Evolutionary conservation across 2,888 invertebrate species (phyloP).

Genomic region (Conomelus anceps): DNA sequence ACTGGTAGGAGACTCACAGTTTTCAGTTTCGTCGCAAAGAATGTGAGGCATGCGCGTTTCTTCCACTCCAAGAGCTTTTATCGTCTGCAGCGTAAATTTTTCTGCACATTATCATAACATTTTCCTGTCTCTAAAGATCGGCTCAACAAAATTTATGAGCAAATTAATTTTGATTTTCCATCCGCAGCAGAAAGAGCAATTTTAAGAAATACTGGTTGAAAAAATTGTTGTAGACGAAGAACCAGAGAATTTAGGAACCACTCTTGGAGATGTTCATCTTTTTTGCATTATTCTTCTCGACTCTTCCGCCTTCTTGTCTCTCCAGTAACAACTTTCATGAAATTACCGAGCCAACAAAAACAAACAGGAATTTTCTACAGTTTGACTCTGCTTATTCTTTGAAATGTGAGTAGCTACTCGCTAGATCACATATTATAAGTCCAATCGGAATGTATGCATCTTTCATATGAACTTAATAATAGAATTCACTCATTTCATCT

Average conservation of each 20-base stretch:
- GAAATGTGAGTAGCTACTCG: background rate
- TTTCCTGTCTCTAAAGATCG: background rate
- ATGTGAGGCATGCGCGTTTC: background rate
- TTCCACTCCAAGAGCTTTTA: background rate
- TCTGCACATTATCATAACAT: background rate
- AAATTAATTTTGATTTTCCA: background rate
- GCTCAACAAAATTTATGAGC: background rate
- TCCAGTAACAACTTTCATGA: background rate
- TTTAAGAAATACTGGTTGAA: background rate
- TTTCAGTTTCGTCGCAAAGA: background rate
- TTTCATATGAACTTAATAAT: background rate
- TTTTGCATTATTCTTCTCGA: background rate
- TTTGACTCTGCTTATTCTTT: background rate
- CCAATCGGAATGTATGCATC: background rate
- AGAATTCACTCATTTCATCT: too few species aligned
- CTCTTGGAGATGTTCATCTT: background rate
- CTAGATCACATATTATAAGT: background rate
- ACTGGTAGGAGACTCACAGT: background rate
- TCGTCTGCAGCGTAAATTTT: background rate
- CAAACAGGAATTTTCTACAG: background rate
- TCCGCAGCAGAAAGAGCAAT: background rate
- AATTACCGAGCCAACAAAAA: background rate
- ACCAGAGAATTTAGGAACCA: background rate
- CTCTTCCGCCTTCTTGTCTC: background rate
- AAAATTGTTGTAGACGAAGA: background rate